Evolutionary conservation across 2,113 vertebrate species (phyloP), one percentile per base, ranked within the genome.

Genomic region (Perccottus glenii): DNA sequence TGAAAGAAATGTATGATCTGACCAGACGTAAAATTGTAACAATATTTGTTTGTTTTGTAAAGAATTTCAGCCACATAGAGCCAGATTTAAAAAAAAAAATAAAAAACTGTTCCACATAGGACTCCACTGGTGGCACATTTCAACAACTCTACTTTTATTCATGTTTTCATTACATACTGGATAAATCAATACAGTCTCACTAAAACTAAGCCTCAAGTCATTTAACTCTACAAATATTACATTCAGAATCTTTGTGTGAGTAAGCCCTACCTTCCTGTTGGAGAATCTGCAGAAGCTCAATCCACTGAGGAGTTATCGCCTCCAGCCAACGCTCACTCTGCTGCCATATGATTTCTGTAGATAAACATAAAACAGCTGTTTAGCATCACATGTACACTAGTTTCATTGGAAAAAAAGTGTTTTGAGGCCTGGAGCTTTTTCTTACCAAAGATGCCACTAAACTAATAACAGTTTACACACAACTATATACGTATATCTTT

Each of bases 231-330:
- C 33, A 36, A 15, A 36, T 15, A 43, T 43, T 19, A 14, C 36
- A 43, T 43, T 27, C 19, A 27, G 12, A 40, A 40, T 6, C 0
- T 8, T 12, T 16, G 36, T 14, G 38, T 2, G 46, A 64, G 43
- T 46, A 57, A 63, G 47, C 35, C 88, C 89, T 75, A 92, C 90
- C 87, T 84, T 85, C 44, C 55, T 35, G 55, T 61, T 63, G 55
- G 66, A 61, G 19, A 64, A 57, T 78, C 44, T 49, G 52, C 55
- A 67, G 49, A 55, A 69, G 78, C 52, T 58, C 44, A 71, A 49
- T 66, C 73, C 9, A 16, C 58, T n/a, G 65, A 66, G 58, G 47
- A 73, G 63, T 78, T 83, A 85, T 75, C 57, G 58, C 67, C 56
- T 76, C 77, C 52, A 70, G 70, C 65, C 61, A 19, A 63, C 49